Evolutionary conservation across 1,140 invertebrate species (phyloP), one percentile per base, ranked within the genome.

Genomic region (Marisa cornuarietis): DNA sequence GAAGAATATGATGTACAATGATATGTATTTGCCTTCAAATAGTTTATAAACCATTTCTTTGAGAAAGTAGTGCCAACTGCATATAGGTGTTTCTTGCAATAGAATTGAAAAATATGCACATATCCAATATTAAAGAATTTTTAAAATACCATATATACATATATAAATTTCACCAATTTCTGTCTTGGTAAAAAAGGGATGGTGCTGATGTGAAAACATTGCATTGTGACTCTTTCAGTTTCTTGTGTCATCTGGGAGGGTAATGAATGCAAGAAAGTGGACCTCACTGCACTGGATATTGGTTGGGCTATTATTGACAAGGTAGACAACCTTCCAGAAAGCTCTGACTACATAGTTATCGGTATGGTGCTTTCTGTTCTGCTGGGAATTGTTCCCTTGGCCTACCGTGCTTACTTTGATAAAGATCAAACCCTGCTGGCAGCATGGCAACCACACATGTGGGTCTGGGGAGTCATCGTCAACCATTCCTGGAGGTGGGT

Each of bases 231-330:
- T 63, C 31, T 83, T 84, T 24, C 80, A 89, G 89, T 90, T 76
- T 97, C 96, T 83, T 98, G 97, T 88, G 96, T 96, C 62, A 96
- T 98, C 90, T 99, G 97, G 96, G 96, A 98, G 88, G 93, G 94
- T 24, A 96, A 97, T 83, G 96, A 97, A 83, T 94, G 95, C 49
- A 96, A 98, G 87, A 98, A 98, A 90, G 96, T 96, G 0, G 96
- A 98, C 88, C 92, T 99, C 75, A 96, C 96, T 0, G 96, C 97
- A 3, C 91, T 98, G 65, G 97, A 99, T 90, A 98, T 99, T 82
- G 97, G 96, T 87, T 97, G 96, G 85, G 95, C 95, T 42, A 97
- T 99, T 84, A 98, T 98, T 80, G 94, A 91, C 93, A 87, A 94
- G 87, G 97, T 98, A 6, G 97, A 98, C 91, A 93, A 94, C 24